Conservation (phyloP, 2,888 invertebrate genomes). For the Empis stercorea region DNA sequence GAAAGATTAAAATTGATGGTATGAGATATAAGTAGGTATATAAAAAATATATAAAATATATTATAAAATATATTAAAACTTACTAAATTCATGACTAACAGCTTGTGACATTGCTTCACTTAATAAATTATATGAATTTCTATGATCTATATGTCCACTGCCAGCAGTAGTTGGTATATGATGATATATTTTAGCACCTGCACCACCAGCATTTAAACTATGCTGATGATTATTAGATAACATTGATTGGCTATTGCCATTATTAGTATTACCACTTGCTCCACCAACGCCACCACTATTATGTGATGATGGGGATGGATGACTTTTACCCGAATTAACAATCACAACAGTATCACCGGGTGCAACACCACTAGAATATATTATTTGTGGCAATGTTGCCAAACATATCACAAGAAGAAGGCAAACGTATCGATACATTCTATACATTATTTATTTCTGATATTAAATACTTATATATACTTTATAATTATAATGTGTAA, state of each 20-base stretch:
- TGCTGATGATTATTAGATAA: conserved; percentile 10
- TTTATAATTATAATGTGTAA: not conserved
- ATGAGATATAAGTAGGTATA: no score
- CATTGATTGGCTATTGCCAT: conserved; percentile 13
- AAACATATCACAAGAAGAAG: conserved; percentile 16
- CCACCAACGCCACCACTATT: not conserved
- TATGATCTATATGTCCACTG: conserved; percentile 21
- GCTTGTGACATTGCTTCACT: conserved; percentile 46
- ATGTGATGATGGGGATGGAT: not conserved
- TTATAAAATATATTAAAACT: conserved; percentile 19
- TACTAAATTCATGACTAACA: conserved; percentile 45
- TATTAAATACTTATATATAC: no score
- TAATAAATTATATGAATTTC: conserved; percentile 39
- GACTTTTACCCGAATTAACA: conserved; percentile 6
- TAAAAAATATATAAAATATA: no score
- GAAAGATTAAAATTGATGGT: no score
- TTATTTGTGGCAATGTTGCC: conserved; percentile 18
- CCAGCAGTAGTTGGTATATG: conserved; percentile 17
- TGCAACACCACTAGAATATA: conserved; percentile 20
- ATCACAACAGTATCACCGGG: conserved; percentile 19
- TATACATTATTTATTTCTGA: conserved; percentile 10
- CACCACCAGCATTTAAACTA: conserved; percentile 8
- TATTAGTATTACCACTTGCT: not conserved
- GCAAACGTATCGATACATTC: conserved; percentile 15
- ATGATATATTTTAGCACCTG: conserved; percentile 15